Percentiles rank a stretch among this genome's conserved stretches.
Conservation (phyloP, 2,888 invertebrate species). For the Theretra japonica region DNA sequence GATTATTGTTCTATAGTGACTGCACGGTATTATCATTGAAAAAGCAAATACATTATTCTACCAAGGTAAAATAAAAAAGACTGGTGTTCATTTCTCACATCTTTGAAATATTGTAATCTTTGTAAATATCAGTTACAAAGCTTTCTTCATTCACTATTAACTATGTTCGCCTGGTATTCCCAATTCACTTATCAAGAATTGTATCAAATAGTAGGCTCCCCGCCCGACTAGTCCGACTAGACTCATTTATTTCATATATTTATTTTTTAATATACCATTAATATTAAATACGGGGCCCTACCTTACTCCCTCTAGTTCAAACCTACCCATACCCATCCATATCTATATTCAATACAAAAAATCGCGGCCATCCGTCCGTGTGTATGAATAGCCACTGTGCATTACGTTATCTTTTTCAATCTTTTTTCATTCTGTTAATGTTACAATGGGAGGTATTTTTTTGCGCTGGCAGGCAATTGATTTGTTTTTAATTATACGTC, state of each 20-base stretch:
- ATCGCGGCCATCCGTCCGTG: conserved; percentile 26
- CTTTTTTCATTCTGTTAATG: conserved; percentile 11
- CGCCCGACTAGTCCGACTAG: too few species aligned
- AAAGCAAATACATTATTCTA: neutral
- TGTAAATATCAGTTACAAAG: too few species aligned
- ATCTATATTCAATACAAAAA: conserved; percentile 9
- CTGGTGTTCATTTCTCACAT: too few species aligned
- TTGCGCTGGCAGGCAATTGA: conserved; percentile 9
- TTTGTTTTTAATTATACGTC: conserved; percentile 14
- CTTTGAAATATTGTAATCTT: too few species aligned
- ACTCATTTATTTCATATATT: too few species aligned
- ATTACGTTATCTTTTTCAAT: conserved; percentile 26
- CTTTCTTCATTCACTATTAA: too few species aligned
- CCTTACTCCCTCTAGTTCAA: neutral
- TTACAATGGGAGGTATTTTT: conserved; percentile 7
- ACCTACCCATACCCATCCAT: neutral
- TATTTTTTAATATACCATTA: too few species aligned
- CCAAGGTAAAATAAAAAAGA: neutral
- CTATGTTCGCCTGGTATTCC: too few species aligned
- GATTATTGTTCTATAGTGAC: neutral
- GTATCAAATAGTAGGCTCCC: too few species aligned
- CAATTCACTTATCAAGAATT: too few species aligned
- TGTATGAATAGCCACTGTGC: conserved; percentile 26
- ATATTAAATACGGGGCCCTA: neutral
- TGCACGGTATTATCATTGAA: neutral